These are phyloP conservation scores for Lagocephalus sceleratus DNA, from an alignment of 2,797 vertebrate species.

Conservation along the genomic window DNA sequence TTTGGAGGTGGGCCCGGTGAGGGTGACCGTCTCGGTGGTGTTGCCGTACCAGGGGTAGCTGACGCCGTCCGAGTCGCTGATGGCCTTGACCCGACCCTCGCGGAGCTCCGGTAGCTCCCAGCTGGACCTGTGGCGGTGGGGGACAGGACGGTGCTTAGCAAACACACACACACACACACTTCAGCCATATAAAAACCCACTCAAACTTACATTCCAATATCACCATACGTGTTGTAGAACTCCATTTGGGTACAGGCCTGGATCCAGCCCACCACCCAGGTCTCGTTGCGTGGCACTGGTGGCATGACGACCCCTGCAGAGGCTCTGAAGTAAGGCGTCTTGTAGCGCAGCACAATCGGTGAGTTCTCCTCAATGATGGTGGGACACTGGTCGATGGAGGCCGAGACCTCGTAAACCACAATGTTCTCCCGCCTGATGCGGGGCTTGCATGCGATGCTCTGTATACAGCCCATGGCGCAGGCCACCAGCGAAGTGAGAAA, in stretches of 20 bases:
- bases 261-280: slow-evolving; percentile 99
- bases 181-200: neutral
- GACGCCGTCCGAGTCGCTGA: slow-evolving; percentile 97
- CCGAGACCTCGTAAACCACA: slow-evolving; percentile 97
- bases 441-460: slow-evolving; percentile 97
- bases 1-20: slow-evolving; percentile 93
- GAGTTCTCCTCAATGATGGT: slow-evolving; percentile 98
- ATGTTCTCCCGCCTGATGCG: slow-evolving; percentile 96
- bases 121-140: slow-evolving; percentile 84
- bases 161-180: slow-evolving; percentile 2
- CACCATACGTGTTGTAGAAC: slow-evolving; percentile 98
- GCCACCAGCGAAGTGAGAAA: slow-evolving; percentile 70
- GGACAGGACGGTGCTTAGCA: neutral
- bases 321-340: slow-evolving; percentile 97
- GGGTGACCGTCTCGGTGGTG: slow-evolving; percentile 96
- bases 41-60: slow-evolving; percentile 99
- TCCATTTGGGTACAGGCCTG: slow-evolving; percentile 99
- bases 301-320: slow-evolving; percentile 97
- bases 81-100: slow-evolving; percentile 96
- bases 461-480: slow-evolving; percentile 93
- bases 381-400: slow-evolving; percentile 95
- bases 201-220: slow-evolving; percentile 88
- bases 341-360: slow-evolving; percentile 96
- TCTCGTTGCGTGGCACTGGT: slow-evolving; percentile 93
- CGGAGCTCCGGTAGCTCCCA: slow-evolving; percentile 97